Conservation (phyloP, 2,888 invertebrate genomes). For the Ctena decussata region DNA sequence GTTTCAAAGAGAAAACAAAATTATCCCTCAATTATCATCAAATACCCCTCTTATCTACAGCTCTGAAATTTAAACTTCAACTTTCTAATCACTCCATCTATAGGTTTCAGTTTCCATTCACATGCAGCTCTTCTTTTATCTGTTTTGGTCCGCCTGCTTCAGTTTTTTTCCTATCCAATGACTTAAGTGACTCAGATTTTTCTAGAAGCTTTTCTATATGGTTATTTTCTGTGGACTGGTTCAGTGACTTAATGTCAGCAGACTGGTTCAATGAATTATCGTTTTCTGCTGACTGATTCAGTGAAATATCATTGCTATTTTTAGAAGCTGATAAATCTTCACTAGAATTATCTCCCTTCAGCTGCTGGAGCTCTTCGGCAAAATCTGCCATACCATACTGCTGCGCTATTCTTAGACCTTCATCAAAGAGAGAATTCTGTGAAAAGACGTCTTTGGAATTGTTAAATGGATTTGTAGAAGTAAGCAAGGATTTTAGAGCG, state of each 20-base stretch:
- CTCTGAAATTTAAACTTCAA: no score
- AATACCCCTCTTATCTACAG: no score
- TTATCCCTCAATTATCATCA: no score
- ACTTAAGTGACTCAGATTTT: background rate
- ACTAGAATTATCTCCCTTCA: conserved; percentile 65
- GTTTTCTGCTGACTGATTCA: background rate
- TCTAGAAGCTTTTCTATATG: background rate
- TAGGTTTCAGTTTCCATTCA: conserved; percentile 4
- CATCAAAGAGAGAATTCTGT: conserved; percentile 86
- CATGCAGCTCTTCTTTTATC: background rate
- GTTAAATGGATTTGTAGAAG: background rate
- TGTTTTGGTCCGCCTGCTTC: background rate
- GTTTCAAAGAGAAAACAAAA: no score
- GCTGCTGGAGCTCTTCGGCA: conserved; percentile 81
- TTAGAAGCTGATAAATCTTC: conserved; percentile 36
- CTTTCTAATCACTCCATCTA: no score
- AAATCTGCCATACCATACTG: conserved; percentile 86
- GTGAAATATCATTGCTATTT: background rate
- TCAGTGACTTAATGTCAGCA: no score
- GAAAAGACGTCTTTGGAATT: background rate
- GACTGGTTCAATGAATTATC: no score
- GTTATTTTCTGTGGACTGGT: no score
- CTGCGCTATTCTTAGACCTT: conserved; percentile 87
- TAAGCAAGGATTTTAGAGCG: background rate
- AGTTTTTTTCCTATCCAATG: background rate